A percentile compares a stretch with the other conserved stretches of the same genome.
Evolutionary conservation across 2,888 invertebrate species (phyloP).

Genomic region (Tipula lateralis): DNA sequence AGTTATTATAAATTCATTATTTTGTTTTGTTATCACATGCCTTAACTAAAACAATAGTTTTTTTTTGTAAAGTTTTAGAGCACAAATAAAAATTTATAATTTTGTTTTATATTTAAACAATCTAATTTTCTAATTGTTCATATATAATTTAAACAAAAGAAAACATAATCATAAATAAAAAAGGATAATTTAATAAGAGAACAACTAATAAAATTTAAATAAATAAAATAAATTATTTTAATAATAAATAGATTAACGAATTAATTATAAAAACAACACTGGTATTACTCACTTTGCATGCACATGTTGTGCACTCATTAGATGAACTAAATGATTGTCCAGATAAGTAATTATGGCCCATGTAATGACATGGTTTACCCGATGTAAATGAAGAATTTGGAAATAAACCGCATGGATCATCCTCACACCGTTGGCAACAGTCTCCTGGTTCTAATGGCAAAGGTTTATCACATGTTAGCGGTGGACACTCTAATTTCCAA

Average conservation of each 20-base stretch:
- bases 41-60: background rate
- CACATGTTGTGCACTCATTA: constrained; percentile 66
- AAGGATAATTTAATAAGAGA: background rate
- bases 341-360: constrained; percentile 56
- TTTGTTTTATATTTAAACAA: background rate
- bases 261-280: background rate
- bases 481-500: constrained; percentile 81
- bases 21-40: background rate
- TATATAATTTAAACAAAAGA: background rate
- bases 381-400: constrained; percentile 32
- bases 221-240: background rate
- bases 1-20: background rate
- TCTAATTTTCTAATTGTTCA: background rate
- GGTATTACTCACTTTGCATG: constrained; percentile 61
- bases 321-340: constrained; percentile 57
- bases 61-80: background rate
- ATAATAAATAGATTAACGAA: background rate
- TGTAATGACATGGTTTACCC: constrained; percentile 57
- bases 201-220: background rate
- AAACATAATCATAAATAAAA: background rate
- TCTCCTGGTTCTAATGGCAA: constrained; percentile 57
- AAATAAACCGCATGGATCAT: constrained; percentile 53
- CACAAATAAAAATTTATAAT: background rate
- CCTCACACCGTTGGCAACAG: constrained; percentile 67
- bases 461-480: constrained; percentile 59